Base-by-base conservation (phyloP, 2,888 invertebrate genomes). In the Andricus quercusramuli region DNA sequence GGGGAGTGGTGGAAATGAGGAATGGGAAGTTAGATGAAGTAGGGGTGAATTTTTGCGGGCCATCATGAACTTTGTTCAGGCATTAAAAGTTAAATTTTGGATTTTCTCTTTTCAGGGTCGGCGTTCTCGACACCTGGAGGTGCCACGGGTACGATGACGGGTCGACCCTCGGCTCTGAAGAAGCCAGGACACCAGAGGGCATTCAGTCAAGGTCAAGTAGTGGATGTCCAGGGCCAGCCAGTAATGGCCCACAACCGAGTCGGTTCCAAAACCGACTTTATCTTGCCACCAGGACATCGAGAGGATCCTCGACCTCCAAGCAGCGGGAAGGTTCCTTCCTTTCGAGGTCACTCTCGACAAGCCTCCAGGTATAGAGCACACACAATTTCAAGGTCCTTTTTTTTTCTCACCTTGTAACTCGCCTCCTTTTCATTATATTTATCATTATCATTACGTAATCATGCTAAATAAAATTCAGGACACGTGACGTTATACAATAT, bases 181-280 rank as follows among this genome's bases (percentile, higher is more conserved):
- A 95, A 95, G 81, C 95, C 94, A 20, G 94, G 97, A 2, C 97
- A 97, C 90, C 97, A 97, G 91, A 95, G 97, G 81, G 97, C 97
- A 77, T 95, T 97, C 88, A 97, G 97, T 9, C 97, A 98, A 89
- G 97, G 97, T 0, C 97, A 97, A 93, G 97, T 97, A 83, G 95
- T 95, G 80, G 96, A 96, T 86, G 94, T 94, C 91, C 83, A 93
- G 86, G 83, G 85, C 78, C 86, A 85, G 82, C 83, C 86, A 81
- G 89, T 89, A 80, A 85, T 88, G 15, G 96, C 96, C 0, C 97
- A 97, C 94, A 96, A 95, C 91, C 95, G 97, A 74, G 96, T 97
- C 41, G 96, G 96, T 82, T 97, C 97, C 83, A 97, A 96, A 91
- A 98, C 98, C 1, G 98, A 98, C 90, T 98, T 98, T 90, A 97